phyloP scores from a whole-genome alignment of 2,888 invertebrate genomes.

The Drosophila greeni region DNA sequence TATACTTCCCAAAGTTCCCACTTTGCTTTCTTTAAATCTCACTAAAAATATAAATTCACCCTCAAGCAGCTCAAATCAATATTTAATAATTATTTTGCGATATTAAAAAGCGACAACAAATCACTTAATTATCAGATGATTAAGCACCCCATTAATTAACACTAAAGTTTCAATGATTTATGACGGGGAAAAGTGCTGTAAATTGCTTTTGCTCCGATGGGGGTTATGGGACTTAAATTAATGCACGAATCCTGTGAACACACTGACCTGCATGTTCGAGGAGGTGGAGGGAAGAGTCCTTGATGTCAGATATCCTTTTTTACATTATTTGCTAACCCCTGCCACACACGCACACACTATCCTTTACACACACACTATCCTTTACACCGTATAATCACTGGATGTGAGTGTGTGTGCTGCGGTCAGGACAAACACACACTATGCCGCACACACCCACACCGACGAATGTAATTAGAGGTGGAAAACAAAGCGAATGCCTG shows the following conservation, averaged over 20 bases:
- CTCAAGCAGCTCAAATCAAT: not conserved
- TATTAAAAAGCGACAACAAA: conserved; percentile 13
- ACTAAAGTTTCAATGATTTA: conserved; percentile 30
- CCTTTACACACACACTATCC: not conserved
- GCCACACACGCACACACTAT: conserved; percentile 7
- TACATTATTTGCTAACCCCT: conserved; percentile 47
- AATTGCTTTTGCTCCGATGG: conserved; percentile 9
- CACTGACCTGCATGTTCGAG: conserved; percentile 20
- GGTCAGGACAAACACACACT: conserved; percentile 40
- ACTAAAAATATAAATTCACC: not conserved
- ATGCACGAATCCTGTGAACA: conserved; percentile 18
- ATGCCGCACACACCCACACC: conserved; percentile 25
- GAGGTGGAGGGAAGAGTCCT: conserved; percentile 22
- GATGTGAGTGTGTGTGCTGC: conserved; percentile 34
- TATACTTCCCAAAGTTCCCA: not conserved
- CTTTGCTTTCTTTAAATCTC: not conserved
- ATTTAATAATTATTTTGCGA: conserved; percentile 1
- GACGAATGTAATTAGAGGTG: conserved; percentile 54
- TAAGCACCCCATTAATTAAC: conserved; percentile 34
- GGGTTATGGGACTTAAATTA: conserved; percentile 20
- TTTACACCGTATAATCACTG: conserved; percentile 35
- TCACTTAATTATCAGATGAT: conserved; percentile 37
- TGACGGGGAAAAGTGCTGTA: conserved; percentile 23
- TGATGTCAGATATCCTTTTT: conserved; percentile 50
- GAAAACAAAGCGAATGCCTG: conserved; percentile 40